Evolutionary conservation across 2,888 invertebrate genomes (phyloP).

Genomic region (Nomada ferruginata): DNA sequence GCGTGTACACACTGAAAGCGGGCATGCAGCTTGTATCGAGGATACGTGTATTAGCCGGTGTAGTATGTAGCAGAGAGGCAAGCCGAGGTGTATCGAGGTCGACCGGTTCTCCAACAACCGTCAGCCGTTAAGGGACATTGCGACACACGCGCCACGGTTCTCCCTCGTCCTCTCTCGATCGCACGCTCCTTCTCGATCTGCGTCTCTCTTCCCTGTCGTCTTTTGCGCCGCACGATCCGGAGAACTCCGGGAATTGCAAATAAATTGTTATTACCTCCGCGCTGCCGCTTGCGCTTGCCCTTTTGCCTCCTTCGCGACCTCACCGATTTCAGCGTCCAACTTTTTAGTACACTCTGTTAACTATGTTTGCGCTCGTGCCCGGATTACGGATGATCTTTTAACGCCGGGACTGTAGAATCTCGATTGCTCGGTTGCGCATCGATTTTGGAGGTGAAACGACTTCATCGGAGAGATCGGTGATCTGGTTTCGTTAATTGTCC

Average conservation of each 20-base stretch:
- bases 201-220: constrained; percentile 14
- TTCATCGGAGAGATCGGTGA: too few relatives aligned
- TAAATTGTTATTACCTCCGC: constrained; percentile 52
- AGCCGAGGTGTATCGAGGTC: constrained; percentile 80
- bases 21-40: constrained; percentile 48
- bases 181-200: not conserved
- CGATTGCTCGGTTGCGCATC: too few relatives aligned
- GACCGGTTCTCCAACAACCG: constrained; percentile 79
- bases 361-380: too few relatives aligned
- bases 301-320: constrained; percentile 22
- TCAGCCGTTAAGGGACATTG: constrained; percentile 80
- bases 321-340: not conserved
- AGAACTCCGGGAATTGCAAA: constrained; percentile 49
- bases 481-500: too few relatives aligned
- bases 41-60: constrained; percentile 69
- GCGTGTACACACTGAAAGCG: constrained; percentile 5
- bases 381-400: too few relatives aligned
- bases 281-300: not conserved
- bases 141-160: constrained; percentile 63
- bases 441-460: too few relatives aligned
- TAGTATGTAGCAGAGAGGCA: constrained; percentile 54
- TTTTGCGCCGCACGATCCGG: not conserved
- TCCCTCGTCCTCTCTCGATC: constrained; percentile 21
- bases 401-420: too few relatives aligned
- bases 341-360: too few relatives aligned